phyloP scores from a whole-genome alignment of 2,113 vertebrate species.

The Macrotis lagotis region DNA sequence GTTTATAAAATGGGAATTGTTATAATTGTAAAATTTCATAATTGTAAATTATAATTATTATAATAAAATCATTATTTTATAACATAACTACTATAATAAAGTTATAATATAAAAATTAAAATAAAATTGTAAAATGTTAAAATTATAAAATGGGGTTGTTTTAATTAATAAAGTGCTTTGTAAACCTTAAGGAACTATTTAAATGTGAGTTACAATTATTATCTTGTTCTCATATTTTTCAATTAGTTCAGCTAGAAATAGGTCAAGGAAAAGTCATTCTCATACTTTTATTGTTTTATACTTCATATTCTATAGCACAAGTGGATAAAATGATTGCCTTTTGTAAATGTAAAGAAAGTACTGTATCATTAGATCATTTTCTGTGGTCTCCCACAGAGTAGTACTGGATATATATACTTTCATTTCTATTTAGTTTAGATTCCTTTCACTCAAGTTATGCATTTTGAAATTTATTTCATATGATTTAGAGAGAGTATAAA shows the following conservation, averaged over 20 bases:
- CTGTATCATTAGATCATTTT: neutral
- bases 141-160: too few species aligned
- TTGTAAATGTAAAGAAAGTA: neutral
- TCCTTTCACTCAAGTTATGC: neutral
- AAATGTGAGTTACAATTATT: neutral
- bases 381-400: neutral
- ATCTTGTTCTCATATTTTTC: neutral
- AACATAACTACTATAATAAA: too few species aligned
- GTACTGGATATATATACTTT: neutral
- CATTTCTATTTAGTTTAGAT: neutral
- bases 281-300: neutral
- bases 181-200: neutral
- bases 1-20: neutral
- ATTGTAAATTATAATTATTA: too few species aligned
- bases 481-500: neutral
- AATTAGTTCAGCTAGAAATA: neutral
- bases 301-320: neutral
- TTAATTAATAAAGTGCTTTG: neutral
- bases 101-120: too few species aligned
- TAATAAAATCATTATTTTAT: too few species aligned
- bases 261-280: neutral
- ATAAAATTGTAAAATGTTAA: too few species aligned
- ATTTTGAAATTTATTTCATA: neutral
- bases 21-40: too few species aligned
- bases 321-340: neutral